Base-by-base conservation (phyloP, 2,888 invertebrate genomes). In the Athalia rosae region DNA sequence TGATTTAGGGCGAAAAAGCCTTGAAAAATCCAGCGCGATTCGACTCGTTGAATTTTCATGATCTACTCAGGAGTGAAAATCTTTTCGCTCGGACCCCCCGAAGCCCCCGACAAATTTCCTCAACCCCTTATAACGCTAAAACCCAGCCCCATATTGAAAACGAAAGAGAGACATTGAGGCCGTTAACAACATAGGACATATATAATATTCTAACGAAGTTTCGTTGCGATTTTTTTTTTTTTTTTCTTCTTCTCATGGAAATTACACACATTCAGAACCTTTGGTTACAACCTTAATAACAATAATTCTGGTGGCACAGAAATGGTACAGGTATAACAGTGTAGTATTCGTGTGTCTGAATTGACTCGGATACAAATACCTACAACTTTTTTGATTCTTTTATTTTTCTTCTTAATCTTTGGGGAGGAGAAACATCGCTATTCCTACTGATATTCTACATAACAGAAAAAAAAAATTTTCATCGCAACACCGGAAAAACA, bases 141-240 rank as follows among this genome's bases (percentile, higher is more conserved):
- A 82, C 80, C 86, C 85, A 86, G 81, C 84, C 84, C 82, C 83
- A 28, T 28, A 77, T 80, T 78, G 79, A 80, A 15, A 83, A 83
- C 81, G 9, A 58, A n/a, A 7, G 28, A 8, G 11, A 28, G 47
- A 28, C 48, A 74, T 47, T 50, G n/a, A 48, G 53, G 71, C 58
- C 15, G 61, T 48, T 74, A 5, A n/a, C 11, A 5, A 28, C 28
- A 50, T 67, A 53, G 47, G 58, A 71, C 15, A 58, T 59, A 71
- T 41, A 58, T 58, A 13, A 13, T n/a, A 58, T 13, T 13, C 45
- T 58, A n/a, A 9, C 13, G 2, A 58, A 13, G 28, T 28, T 28
- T 28, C 28, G 28, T 28, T 28, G 28, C 28, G 28, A 28, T 28
- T 28, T 28, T 28, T 28, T n/a, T 28, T 28, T 28, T 28, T 28